Conservation (phyloP, 1,140 invertebrate genomes). For the Steinernema khuongi region DNA sequence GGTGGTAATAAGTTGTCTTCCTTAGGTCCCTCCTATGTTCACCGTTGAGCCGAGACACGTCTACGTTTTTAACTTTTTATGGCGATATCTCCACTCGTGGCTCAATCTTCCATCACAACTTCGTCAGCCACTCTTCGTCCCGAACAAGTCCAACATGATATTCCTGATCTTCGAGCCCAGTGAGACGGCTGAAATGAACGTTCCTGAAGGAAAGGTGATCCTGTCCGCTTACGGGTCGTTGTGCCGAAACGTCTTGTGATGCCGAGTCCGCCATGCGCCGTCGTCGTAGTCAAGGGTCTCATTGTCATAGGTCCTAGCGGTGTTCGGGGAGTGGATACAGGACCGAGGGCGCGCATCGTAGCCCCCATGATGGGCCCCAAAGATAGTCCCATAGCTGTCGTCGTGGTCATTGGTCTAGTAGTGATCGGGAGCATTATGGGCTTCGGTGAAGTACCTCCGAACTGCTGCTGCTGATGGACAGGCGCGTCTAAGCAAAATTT, state of each 20-base stretch:
- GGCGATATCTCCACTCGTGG: no score
- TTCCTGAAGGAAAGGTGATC: background rate
- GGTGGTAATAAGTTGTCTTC: no score
- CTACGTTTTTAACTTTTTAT: no score
- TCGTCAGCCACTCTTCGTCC: background rate
- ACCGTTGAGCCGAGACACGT: no score
- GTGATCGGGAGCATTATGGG: background rate
- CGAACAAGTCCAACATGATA: background rate
- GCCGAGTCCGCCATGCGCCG: no score
- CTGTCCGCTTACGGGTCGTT: background rate
- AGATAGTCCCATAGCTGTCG: background rate
- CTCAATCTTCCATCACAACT: no score
- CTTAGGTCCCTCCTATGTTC: no score
- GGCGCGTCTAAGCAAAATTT: background rate
- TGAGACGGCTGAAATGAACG: background rate
- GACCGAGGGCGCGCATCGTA: background rate
- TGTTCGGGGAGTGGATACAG: background rate
- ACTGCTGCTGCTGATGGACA: background rate
- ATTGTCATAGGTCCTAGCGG: no score
- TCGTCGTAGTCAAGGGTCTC: no score
- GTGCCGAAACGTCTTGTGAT: no score
- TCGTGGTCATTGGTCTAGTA: constrained; percentile 9
- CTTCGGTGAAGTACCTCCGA: background rate
- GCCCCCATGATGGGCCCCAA: background rate
- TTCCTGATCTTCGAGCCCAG: background rate